Conservation (phyloP, 2,888 invertebrate genomes). For the Epinotia brunnichana region DNA sequence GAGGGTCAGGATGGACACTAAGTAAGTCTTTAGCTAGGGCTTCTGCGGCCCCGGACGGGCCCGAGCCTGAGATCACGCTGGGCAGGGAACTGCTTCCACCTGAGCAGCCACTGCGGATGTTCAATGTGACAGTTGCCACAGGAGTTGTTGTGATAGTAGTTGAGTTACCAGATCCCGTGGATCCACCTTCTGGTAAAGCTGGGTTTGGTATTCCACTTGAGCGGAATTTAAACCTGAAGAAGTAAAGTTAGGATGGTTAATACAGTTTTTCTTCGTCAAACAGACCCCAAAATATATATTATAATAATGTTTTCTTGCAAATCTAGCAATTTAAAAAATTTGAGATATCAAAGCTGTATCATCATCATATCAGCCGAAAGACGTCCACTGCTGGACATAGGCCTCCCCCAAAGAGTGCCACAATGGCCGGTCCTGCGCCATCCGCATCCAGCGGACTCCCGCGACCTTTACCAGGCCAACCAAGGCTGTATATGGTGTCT, state of each 20-base stretch:
- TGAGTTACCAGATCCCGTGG: conserved; percentile 71
- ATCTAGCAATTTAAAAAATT: not conserved
- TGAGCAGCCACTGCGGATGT: conserved; percentile 69
- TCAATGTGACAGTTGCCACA: conserved; percentile 62
- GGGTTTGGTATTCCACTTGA: conserved; percentile 78
- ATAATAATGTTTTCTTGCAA: too few species aligned
- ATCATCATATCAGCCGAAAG: too few species aligned
- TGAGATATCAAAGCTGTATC: not conserved
- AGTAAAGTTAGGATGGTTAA: conserved; percentile 38
- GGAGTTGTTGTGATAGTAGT: conserved; percentile 61
- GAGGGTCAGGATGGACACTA: conserved; percentile 79
- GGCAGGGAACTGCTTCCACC: conserved; percentile 72
- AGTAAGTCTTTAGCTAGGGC: conserved; percentile 74
- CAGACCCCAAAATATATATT: not conserved
- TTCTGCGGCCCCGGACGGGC: conserved; percentile 72
- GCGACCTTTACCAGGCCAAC: too few species aligned
- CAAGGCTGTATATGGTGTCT: too few species aligned
- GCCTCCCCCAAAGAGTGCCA: too few species aligned
- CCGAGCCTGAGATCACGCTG: conserved; percentile 64
- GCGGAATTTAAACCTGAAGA: conserved; percentile 80
- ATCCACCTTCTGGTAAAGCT: conserved; percentile 78
- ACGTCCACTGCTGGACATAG: too few species aligned
- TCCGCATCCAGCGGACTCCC: too few species aligned
- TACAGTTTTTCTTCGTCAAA: not conserved
- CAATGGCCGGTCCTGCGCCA: too few species aligned